Percentiles rank a stretch among this genome's conserved stretches.
phyloP scores from a whole-genome alignment of 2,888 invertebrate genomes.

The Andricus curvator region DNA sequence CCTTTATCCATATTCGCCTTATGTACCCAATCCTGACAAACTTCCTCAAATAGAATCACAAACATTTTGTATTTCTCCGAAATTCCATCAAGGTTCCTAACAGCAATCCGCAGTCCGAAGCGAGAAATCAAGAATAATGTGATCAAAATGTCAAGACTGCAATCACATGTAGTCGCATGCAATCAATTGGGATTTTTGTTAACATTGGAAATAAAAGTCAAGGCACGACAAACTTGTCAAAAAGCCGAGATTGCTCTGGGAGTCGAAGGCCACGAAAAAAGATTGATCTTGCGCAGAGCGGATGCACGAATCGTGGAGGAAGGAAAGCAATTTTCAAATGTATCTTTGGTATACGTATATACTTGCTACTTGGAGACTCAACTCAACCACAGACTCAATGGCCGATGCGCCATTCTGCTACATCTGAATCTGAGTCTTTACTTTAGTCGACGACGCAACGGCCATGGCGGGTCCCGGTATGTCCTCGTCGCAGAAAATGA shows the following conservation, averaged over 20 bases:
- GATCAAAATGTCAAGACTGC: background rate
- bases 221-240: background rate
- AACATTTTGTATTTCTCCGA: background rate
- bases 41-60: background rate
- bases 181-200: background rate
- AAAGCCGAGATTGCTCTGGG: background rate
- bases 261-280: background rate
- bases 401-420: background rate
- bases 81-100: background rate
- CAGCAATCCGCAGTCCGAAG: background rate
- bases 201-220: background rate
- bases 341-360: background rate
- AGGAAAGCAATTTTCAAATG: too few relatives aligned
- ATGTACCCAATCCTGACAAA: background rate
- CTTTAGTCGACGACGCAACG: too few relatives aligned
- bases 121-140: background rate
- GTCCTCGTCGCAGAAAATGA: conserved; percentile 78
- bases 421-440: too few relatives aligned
- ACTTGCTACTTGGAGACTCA: too few relatives aligned
- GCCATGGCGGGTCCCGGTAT: conserved; percentile 69
- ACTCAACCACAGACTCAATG: too few relatives aligned
- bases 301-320: background rate
- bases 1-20: background rate
- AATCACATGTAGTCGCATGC: background rate
- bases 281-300: background rate